These are phyloP conservation scores for Lagria hirta DNA, from an alignment of 2,888 invertebrate species.

Conservation along the genomic window DNA sequence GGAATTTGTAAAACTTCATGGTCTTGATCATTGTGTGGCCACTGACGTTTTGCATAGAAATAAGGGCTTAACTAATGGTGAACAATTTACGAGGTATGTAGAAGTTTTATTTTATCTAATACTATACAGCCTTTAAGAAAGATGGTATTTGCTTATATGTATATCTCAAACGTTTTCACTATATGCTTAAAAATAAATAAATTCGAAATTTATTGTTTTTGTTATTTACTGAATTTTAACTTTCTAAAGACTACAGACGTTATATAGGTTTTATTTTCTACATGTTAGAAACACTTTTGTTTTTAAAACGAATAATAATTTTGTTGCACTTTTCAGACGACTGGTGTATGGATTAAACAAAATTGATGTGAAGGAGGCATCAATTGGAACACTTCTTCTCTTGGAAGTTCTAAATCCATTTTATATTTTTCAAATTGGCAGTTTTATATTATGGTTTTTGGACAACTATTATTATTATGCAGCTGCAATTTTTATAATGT, in stretches of 20 bases:
- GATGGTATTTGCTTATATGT: too few relatives aligned
- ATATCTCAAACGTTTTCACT: too few relatives aligned
- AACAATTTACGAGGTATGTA: slow-evolving; percentile 68
- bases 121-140: too few relatives aligned
- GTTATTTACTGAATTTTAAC: too few relatives aligned
- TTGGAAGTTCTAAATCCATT: slow-evolving; percentile 90
- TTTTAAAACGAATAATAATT: too few relatives aligned
- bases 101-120: too few relatives aligned
- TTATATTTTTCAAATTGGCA: slow-evolving; percentile 93
- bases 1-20: slow-evolving; percentile 71
- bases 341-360: slow-evolving; percentile 82
- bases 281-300: not conserved
- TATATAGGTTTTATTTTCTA: too few relatives aligned
- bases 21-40: slow-evolving; percentile 69
- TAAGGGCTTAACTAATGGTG: slow-evolving; percentile 60
- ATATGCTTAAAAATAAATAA: too few relatives aligned
- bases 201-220: too few relatives aligned
- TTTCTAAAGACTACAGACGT: too few relatives aligned
- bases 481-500: slow-evolving; percentile 81
- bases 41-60: slow-evolving; percentile 67
- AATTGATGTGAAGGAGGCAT: slow-evolving; percentile 78
- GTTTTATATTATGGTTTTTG: slow-evolving; percentile 83
- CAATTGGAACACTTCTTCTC: slow-evolving; percentile 70
- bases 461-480: slow-evolving; percentile 92
- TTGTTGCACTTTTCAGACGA: slow-evolving; percentile 66